Evolutionary conservation across 2,888 invertebrate genomes (phyloP).

Genomic region (Unio pictorum): DNA sequence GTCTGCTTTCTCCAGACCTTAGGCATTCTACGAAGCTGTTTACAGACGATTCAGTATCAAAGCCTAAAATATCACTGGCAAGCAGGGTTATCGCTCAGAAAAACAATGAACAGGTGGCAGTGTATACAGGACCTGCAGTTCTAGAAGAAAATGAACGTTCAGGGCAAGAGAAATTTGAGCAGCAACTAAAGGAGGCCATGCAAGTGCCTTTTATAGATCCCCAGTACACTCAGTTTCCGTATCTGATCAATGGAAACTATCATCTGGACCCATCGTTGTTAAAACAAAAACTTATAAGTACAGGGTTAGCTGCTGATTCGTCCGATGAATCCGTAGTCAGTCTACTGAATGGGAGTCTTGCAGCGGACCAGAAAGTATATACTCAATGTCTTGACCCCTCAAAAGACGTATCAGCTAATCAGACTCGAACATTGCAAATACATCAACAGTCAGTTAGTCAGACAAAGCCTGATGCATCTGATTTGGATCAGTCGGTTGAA

Average conservation of each 20-base stretch:
- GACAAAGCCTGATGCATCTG: conserved; percentile 8
- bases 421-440: neutral
- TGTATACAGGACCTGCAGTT: too few relatives aligned
- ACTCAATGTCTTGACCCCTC: neutral
- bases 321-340: conserved; percentile 15
- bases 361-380: neutral
- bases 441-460: conserved; percentile 15
- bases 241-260: conserved; percentile 58
- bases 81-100: neutral
- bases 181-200: conserved; percentile 14
- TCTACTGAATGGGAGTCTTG: neutral
- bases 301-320: conserved; percentile 53
- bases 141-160: too few relatives aligned
- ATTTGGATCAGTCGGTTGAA: conserved; percentile 54
- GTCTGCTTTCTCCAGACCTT: conserved; percentile 24
- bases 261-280: conserved; percentile 59
- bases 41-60: neutral
- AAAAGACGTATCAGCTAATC: conserved; percentile 8
- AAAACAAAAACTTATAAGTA: conserved; percentile 56
- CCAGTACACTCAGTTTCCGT: conserved; percentile 45
- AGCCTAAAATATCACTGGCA: conserved; percentile 1
- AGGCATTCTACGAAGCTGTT: too few relatives aligned
- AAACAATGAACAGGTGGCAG: too few relatives aligned
- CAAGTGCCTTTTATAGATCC: conserved; percentile 36
- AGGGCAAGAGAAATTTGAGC: neutral